Percentiles rank a stretch among this genome's conserved stretches.
These are phyloP conservation scores for Rhabdomys dilectus DNA, from an alignment of 2,113 vertebrate species.

Conservation along the genomic window DNA sequence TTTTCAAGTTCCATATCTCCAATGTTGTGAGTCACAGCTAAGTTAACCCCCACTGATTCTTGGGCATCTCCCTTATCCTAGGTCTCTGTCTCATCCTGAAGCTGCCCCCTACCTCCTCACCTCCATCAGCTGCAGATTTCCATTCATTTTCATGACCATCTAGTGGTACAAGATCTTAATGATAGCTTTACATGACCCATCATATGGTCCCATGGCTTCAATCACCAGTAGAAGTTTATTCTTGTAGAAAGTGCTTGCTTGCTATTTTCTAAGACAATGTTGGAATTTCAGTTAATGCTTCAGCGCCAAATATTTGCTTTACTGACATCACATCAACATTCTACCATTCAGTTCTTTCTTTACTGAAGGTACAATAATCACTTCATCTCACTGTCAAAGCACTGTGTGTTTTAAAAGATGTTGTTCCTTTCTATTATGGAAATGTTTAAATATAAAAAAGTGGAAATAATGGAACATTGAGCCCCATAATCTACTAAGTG, in stretches of 20 bases:
- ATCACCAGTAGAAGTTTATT: background rate
- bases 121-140: no score
- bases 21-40: no score
- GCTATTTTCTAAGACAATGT: conserved; percentile 34
- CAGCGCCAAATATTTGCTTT: conserved; percentile 54
- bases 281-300: background rate
- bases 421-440: conserved; percentile 16
- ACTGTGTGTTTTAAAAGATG: background rate
- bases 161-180: background rate
- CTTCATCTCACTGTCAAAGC: conserved; percentile 28
- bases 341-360: conserved; percentile 15
- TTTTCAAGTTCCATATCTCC: no score
- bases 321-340: background rate
- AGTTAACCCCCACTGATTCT: no score
- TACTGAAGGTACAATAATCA: conserved; percentile 1
- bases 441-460: conserved; percentile 31
- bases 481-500: background rate
- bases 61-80: no score
- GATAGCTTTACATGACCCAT: background rate
- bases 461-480: conserved; percentile 52
- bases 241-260: background rate
- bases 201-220: background rate
- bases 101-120: no score
- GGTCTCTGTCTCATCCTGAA: no score
- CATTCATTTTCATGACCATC: no score